Evolutionary conservation across 2,797 vertebrate genomes (phyloP).

Genomic region (Poeciliopsis turneri): DNA sequence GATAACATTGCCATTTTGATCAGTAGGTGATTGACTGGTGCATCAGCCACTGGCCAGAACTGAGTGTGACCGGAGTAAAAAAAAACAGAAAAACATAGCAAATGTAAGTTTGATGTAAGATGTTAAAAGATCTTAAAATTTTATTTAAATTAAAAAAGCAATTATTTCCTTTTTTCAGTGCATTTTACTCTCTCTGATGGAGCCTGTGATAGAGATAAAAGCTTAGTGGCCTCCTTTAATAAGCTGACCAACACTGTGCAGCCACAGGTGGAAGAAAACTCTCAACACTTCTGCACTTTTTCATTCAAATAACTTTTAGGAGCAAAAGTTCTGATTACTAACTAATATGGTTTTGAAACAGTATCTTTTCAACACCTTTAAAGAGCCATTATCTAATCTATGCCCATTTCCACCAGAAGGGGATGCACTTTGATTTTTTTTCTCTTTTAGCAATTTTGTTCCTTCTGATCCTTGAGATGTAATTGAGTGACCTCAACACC

Average conservation of each 20-base stretch:
- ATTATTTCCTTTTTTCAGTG: neutral
- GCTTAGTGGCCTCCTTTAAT: neutral
- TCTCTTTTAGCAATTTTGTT: neutral
- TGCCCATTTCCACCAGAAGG: neutral
- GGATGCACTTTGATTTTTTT: neutral
- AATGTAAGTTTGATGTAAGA: neutral
- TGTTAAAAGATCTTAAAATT: neutral
- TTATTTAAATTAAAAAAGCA: neutral
- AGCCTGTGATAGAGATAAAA: neutral
- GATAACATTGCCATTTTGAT: neutral
- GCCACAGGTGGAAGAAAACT: neutral
- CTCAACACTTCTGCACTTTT: neutral
- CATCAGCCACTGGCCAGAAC: neutral
- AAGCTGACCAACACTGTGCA: neutral
- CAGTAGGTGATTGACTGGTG: neutral
- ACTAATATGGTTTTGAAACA: neutral
- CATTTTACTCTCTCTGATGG: neutral
- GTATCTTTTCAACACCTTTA: neutral
- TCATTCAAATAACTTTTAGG: neutral
- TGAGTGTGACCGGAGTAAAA: neutral
- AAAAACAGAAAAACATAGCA: neutral
- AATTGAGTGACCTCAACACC: neutral
- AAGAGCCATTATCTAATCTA: neutral
- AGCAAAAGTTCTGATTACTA: neutral
- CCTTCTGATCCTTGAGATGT: neutral